These are phyloP conservation scores for Amphipoea lucens DNA, from an alignment of 2,888 invertebrate genomes.

Conservation along the genomic window DNA sequence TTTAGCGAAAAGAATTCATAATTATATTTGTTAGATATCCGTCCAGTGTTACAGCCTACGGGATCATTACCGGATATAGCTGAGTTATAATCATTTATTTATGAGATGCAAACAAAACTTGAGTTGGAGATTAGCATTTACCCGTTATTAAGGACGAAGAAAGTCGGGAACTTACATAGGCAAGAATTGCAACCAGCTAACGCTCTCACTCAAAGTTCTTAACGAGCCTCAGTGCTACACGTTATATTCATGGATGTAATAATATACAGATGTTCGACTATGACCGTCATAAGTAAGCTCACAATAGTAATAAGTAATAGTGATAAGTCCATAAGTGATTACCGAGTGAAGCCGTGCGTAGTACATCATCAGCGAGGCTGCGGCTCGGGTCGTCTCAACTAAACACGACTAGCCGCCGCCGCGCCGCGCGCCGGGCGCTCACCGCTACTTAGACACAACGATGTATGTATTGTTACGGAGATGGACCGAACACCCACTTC, in stretches of 20 bases:
- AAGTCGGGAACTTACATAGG: not conserved
- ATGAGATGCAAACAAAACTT: not conserved
- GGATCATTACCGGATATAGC: not conserved
- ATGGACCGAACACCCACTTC: not conserved
- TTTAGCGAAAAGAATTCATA: not conserved
- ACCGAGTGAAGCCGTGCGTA: not conserved
- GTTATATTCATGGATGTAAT: not conserved
- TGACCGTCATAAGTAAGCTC: not conserved
- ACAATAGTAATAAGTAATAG: too few species aligned
- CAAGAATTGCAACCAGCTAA: not conserved
- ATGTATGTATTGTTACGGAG: not conserved
- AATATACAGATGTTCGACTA: not conserved
- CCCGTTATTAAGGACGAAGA: too few species aligned
- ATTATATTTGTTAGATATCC: constrained; percentile 1
- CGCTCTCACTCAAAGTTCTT: not conserved
- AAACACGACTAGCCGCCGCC: not conserved
- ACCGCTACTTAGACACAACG: not conserved
- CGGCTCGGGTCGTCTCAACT: not conserved
- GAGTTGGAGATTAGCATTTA: not conserved
- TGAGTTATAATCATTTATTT: not conserved
- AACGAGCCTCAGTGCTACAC: not conserved
- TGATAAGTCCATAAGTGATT: not conserved
- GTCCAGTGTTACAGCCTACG: not conserved
- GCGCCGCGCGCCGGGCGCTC: too few species aligned
- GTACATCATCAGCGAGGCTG: not conserved